Percentiles rank a stretch among this genome's conserved stretches.
These are phyloP conservation scores for Lottia gigantea DNA, from an alignment of 2,888 invertebrate genomes.

Conservation along the genomic window DNA sequence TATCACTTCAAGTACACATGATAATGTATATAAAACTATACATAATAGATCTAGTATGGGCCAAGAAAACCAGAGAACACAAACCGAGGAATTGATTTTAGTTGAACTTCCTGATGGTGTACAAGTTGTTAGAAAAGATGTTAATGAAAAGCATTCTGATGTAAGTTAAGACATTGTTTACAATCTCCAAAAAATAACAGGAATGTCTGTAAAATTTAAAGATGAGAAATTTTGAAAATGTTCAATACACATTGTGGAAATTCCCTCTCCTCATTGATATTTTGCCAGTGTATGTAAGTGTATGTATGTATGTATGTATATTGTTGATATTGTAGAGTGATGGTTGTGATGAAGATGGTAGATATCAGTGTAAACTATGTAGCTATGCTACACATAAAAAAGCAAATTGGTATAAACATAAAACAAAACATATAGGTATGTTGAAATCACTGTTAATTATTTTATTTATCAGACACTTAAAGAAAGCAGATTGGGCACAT, in stretches of 20 bases:
- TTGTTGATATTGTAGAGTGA: too few species aligned
- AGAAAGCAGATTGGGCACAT: neutral
- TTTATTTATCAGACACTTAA: neutral
- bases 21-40: too few species aligned
- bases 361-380: slow-evolving; percentile 54
- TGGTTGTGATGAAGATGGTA: slow-evolving; percentile 37
- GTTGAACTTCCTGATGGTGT: neutral
- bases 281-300: too few species aligned
- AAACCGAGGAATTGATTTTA: neutral
- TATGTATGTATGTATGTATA: too few species aligned
- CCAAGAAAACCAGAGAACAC: neutral
- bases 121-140: neutral
- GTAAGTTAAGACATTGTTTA: neutral
- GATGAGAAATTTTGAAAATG: too few species aligned
- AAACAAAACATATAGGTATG: slow-evolving; percentile 56
- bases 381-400: slow-evolving; percentile 55
- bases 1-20: too few species aligned
- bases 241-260: too few species aligned
- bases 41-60: too few species aligned
- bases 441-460: too few species aligned
- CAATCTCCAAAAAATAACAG: neutral
- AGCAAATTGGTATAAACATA: slow-evolving; percentile 63
- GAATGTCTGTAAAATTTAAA: too few species aligned
- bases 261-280: too few species aligned
- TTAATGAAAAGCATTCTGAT: neutral